Conservation (phyloP, 1,140 invertebrate genomes). For the Trichomalopsis sarcophagae region DNA sequence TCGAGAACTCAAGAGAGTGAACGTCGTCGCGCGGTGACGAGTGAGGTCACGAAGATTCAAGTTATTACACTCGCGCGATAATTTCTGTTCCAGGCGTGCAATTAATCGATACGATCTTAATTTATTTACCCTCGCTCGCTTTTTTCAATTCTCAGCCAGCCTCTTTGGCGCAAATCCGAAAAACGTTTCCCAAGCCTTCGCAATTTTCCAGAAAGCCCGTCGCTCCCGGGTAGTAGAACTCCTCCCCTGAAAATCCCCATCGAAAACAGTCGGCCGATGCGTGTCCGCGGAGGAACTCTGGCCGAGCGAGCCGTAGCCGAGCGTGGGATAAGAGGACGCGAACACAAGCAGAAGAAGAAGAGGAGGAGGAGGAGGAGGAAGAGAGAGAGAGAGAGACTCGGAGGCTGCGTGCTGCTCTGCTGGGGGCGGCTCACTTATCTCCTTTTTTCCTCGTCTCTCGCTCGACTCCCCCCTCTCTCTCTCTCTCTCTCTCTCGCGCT, state of each 20-base stretch:
- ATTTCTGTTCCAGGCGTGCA: neutral
- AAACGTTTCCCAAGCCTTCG: conserved; percentile 19
- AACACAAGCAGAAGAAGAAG: neutral
- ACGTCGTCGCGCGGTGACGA: neutral
- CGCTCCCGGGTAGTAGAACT: too few species aligned
- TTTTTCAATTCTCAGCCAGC: neutral
- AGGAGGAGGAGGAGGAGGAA: neutral
- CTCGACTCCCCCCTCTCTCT: conserved; percentile 6
- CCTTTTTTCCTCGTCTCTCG: conserved; percentile 58
- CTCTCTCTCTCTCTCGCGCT: conserved; percentile 13
- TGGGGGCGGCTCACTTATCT: conserved; percentile 69
- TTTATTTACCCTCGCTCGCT: conserved; percentile 22
- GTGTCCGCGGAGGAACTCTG: conserved; percentile 30
- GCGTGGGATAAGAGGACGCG: conserved; percentile 42
- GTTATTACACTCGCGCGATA: too few species aligned
- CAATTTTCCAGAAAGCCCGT: neutral
- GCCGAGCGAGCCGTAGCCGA: conserved; percentile 26
- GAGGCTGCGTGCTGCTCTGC: conserved; percentile 69
- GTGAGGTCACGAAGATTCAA: neutral
- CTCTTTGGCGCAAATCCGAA: neutral
- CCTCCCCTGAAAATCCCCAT: neutral
- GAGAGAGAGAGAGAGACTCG: conserved; percentile 42
- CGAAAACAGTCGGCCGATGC: neutral
- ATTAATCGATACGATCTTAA: conserved; percentile 41
- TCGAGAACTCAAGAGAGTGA: too few species aligned